A percentile compares a stretch with the other conserved stretches of the same genome.
Conservation (phyloP, 2,113 vertebrate genomes). For the Aramus guarauna region DNA sequence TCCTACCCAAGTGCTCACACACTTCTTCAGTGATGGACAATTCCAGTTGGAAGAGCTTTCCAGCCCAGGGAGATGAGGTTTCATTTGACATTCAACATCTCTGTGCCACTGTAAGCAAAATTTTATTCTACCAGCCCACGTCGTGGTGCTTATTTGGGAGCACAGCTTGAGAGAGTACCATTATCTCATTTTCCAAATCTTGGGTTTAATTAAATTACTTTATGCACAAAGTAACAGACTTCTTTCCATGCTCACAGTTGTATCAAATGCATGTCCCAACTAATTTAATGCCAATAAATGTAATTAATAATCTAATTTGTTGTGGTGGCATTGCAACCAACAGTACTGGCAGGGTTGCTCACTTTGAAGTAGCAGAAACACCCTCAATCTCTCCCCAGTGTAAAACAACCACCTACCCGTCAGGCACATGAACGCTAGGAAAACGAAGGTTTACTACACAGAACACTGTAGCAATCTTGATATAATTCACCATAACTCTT, state of each 20-base stretch:
- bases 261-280: neutral
- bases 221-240: neutral
- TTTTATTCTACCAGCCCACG: neutral
- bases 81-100: neutral
- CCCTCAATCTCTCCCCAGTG: neutral
- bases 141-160: neutral
- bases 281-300: neutral
- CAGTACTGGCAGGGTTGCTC: neutral
- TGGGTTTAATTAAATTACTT: neutral
- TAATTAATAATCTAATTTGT: slow-evolving; percentile 24
- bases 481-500: neutral
- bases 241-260: neutral
- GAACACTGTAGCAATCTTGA: neutral
- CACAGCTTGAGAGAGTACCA: neutral
- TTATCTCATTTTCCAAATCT: neutral
- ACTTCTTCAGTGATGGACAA: neutral
- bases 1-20: neutral
- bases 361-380: neutral
- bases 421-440: neutral
- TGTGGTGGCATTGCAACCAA: neutral
- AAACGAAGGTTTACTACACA: neutral
- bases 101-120: neutral
- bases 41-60: neutral
- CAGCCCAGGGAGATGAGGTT: neutral
- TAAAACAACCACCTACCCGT: neutral